Evolutionary conservation across 2,113 vertebrate species (phyloP).

Genomic region (Perca flavescens): DNA sequence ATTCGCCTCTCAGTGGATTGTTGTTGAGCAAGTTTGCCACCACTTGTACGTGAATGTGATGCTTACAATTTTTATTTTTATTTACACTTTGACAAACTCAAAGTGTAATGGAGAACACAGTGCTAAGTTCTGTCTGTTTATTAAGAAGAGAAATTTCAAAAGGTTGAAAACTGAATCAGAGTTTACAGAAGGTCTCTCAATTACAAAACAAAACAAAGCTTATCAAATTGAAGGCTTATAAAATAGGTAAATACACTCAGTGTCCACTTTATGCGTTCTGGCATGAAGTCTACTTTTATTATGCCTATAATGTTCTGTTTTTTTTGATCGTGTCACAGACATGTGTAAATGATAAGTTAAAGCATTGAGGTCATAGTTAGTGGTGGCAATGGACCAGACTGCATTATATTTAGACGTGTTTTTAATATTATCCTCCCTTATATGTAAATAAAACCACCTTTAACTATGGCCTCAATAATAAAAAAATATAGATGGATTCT

Average conservation of each 20-base stretch:
- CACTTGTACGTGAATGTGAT: background rate
- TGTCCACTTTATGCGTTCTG: background rate
- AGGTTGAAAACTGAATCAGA: background rate
- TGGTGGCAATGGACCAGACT: background rate
- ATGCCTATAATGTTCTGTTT: background rate
- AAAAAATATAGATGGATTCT: background rate
- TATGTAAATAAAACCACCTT: background rate
- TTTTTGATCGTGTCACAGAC: background rate
- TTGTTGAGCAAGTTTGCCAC: background rate
- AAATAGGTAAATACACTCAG: constrained; percentile 9
- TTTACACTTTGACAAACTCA: background rate
- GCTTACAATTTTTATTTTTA: background rate
- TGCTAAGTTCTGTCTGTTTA: background rate
- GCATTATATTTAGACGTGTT: background rate
- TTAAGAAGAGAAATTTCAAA: background rate
- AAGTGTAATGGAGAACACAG: too few species aligned
- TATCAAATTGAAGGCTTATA: background rate
- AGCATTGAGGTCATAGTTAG: background rate
- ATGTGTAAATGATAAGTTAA: background rate
- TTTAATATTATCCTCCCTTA: background rate
- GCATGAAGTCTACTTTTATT: background rate
- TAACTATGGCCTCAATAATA: background rate
- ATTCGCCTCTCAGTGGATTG: background rate
- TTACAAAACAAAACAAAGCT: background rate
- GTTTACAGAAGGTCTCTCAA: background rate